Evolutionary conservation across 2,797 vertebrate species (phyloP), one percentile per base, ranked within the genome.

Genomic region (Diplodus puntazzo): DNA sequence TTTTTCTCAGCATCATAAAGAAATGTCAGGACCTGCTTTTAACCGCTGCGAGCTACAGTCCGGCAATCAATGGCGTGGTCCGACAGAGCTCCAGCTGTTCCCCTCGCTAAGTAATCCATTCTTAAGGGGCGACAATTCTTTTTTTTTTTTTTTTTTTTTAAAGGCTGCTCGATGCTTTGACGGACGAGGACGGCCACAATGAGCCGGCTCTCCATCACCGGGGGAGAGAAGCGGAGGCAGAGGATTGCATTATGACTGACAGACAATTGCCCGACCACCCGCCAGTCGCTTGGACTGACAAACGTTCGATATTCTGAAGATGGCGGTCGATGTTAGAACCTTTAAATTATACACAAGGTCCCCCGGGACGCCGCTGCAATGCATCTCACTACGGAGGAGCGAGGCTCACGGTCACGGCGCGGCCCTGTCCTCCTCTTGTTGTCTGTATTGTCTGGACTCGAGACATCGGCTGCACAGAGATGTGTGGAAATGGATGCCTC

Each of bases 251-350:
- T 48, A 74, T 84, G 87, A 89, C 89, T 90, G 91, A 88, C 89
- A 90, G 85, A 89, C 87, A 87, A 92, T 90, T 87, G 90, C 77
- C 85, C 53, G 88, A 87, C 90, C 91, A 83, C 88, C 81, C 70
- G 75, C 81, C 88, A 84, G 87, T 87, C 17, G 70, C 84, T 75
- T 23, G 54, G 80, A 88, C 77, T 80, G 85, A 91, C 85, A 25
- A 89, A 82, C 89, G 83, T 92, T 97, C 95, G 92, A 96, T 96
- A 96, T 95, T 96, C 96, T 91, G 94, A 95, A 93, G 94, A 93
- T 91, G 90, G 87, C 71, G 90, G 94, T 94, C 86, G 89, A 94
- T 88, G 88, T 94, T 95, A 94, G 94, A 91, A 90, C 90, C 91
- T 93, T 85, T 95, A 95, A 96, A 96, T 96, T 94, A 96, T 92